Evolutionary conservation across 2,113 vertebrate genomes (phyloP), one percentile per base, ranked within the genome.

Genomic region (Corapipo altera): DNA sequence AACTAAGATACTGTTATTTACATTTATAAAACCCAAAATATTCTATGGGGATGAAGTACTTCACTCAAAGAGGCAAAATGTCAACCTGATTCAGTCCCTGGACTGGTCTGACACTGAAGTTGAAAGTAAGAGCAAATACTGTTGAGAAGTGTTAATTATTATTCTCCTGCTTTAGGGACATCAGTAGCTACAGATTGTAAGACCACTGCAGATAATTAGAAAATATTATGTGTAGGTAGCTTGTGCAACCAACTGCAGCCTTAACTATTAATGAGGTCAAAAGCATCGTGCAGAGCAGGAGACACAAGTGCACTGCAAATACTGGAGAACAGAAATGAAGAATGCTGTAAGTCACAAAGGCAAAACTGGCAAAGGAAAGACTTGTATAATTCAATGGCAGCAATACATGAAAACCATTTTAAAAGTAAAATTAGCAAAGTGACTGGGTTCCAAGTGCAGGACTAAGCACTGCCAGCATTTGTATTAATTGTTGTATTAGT

Each of bases 391-490:
- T n/a, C n/a, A 6, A 44, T 46, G 57, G 55, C 32, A 69, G 20
- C 43, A 72, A 49, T 2, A 61, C 3, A 46, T 12, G 85, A 66
- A 86, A 62, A 46, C 8, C 35, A 80, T 57, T 80, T 61, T 16
- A 43, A 24, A 79, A 59, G 33, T n/a, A 49, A 57, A 94, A 69
- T 67, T 8, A 78, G 33, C 30, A 15, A 82, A 89, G 70, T 11
- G 37, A 65, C 13, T 18, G 28, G 15, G 37, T 43, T 79, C 15
- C 88, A 73, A 37, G 33, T 4, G 15, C 39, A 35, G n/a, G 18
- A 43, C n/a, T 41, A 58, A 55, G 58, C 66, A 43, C 15, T 27
- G 6, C 8, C 30, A 30, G 41, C 18, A 62, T 0, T 0, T 0
- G 21, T 4, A 5, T 27, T 12, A 37, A 32, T 30, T 69, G 37